These are phyloP conservation scores for Pyrocephalus nanus DNA, from an alignment of 2,797 vertebrate genomes.

Conservation along the genomic window DNA sequence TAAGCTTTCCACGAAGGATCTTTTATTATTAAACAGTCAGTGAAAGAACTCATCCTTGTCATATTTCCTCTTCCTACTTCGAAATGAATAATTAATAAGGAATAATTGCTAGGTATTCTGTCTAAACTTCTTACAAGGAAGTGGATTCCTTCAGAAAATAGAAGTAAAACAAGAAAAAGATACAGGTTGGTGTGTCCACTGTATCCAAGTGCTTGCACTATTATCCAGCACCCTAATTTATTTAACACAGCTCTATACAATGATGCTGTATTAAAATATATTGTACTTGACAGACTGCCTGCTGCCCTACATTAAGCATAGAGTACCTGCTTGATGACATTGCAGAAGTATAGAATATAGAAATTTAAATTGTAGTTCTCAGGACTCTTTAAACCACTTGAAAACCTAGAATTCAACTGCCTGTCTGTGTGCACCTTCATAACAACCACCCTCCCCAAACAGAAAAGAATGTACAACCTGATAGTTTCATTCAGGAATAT, in stretches of 20 bases:
- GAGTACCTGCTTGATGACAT: neutral
- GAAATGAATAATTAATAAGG: conserved; percentile 17
- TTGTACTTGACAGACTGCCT: neutral
- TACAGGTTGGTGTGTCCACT: neutral
- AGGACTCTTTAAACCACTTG: neutral
- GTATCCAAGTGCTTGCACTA: neutral
- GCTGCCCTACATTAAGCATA: neutral
- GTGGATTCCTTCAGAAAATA: neutral
- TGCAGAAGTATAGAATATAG: neutral
- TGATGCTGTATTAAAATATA: neutral
- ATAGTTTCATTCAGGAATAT: neutral
- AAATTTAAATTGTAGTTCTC: neutral
- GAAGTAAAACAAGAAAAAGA: neutral
- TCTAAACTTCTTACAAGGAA: neutral
- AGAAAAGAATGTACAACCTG: neutral
- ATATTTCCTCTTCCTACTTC: conserved; percentile 14
- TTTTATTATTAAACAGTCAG: conserved; percentile 39
- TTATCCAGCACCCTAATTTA: neutral
- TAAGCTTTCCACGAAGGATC: neutral
- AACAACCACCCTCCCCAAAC: neutral
- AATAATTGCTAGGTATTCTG: neutral
- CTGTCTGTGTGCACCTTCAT: neutral
- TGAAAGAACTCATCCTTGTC: conserved; percentile 4
- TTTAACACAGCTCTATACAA: neutral
- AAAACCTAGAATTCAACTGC: neutral